Base-by-base conservation (phyloP, 2,113 vertebrate genomes). In the Echinops telfairi region DNA sequence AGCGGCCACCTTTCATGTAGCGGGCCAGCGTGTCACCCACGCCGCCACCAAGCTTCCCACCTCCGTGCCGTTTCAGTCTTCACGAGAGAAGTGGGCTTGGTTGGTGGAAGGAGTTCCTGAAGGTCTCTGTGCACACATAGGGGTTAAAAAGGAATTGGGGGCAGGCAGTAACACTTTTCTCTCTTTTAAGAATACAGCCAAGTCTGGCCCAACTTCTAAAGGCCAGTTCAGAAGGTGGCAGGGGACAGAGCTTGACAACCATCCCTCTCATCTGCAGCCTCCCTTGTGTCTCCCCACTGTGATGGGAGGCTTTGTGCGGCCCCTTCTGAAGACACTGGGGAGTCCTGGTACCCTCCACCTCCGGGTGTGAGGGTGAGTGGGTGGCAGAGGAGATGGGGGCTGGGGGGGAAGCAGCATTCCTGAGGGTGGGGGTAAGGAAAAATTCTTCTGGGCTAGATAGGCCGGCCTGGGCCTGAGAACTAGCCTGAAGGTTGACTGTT, bases 161-260 rank as follows among this genome's bases (percentile, higher is more conserved):
- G 16, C 40, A 82, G 38, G 31, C 0, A 40, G 31, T 47, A 73
- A 76, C 1, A 17, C 10, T 23, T 43, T 88, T 47, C 62, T 9
- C 40, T 86, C 25, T 71, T 80, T 89, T 14, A 80, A 66, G 76
- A 88, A 88, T 90, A 82, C 73, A 91, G 88, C 8, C 58, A 60
- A 29, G 25, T 53, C 40, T 64, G 62, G 93, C 58, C 27, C 71
- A 31, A 40, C n/a, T 43, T 76, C 12, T 20, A 58, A 16, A 10
- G n/a, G 73, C 27, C 2, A 64, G 64, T 58, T 90, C 58, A 31
- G 33, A 68, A 70, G 76, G 77, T 2, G 2, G 60, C 36, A 25
- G 53, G 91, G 71, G 84, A 40, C 38, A 47, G 64, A 47, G 12
- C 62, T 94, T 68, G 40, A 25, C 33, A 38, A 66, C 47, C 38